Evolutionary conservation across 2,797 vertebrate species (phyloP), one percentile per base, ranked within the genome.

Genomic region (Aplochiton taeniatus): DNA sequence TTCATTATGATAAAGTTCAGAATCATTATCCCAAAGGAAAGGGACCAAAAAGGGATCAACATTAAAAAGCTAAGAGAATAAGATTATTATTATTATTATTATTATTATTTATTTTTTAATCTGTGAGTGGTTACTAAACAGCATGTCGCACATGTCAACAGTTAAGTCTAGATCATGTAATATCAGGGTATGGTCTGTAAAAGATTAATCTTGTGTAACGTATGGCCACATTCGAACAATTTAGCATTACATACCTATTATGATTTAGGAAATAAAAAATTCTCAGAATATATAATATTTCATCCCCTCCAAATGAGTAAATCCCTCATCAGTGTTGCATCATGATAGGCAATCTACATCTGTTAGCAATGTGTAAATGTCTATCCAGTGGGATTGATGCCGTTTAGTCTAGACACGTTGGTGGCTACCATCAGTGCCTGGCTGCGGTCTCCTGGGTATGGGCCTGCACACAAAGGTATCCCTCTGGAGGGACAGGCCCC

Each of bases 351-450:
- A 73, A 72, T 68, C 67, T 66, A 73, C 83, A 80, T 84, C 83
- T 72, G 74, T 80, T 83, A 76, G 78, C 57, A 47, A 47, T 70
- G 62, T 53, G 66, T 90, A 83, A 90, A 87, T 82, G 73, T 79
- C 66, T 52, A 20, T 80, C 88, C 52, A 20, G 5, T 9, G 77
- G 76, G 88, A 68, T 48, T 41, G 52, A 43, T 57, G 60, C 66
- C 78, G 76, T 77, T 84, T 66, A 66, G 89, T 90, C 90, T 89
- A 88, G 90, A 91, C 89, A 85, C 83, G 86, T 77, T 68, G 72
- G 65, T 85, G 74, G 75, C 74, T 79, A 87, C 72, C 57, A 56
- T 77, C 67, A 68, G 76, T 74, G 81, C 78, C 66, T 41, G 31
- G 31, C 31, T 31, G 61, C 51, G 79, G 82, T 61, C 61, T 73